Percentiles rank a stretch among this genome's conserved stretches.
Evolutionary conservation across 2,797 vertebrate species (phyloP).

Genomic region (Sparidentex hasta): DNA sequence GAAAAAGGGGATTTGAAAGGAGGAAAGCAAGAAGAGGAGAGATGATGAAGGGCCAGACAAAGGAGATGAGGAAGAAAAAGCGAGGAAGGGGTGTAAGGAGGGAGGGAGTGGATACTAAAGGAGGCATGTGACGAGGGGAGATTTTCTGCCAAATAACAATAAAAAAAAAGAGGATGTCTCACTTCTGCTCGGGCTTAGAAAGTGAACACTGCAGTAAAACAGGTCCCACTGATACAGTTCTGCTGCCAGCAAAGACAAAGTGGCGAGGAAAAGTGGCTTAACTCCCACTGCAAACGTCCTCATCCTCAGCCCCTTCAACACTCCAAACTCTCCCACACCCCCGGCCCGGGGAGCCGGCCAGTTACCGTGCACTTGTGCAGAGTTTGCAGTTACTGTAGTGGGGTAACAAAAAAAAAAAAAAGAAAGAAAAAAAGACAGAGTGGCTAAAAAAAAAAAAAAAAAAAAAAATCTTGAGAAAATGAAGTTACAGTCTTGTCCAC

Average conservation of each 20-base stretch:
- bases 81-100: constrained; percentile 21
- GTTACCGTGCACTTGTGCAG: constrained; percentile 70
- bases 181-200: constrained; percentile 60
- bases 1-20: not conserved
- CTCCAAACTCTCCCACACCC: constrained; percentile 55
- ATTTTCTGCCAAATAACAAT: constrained; percentile 69
- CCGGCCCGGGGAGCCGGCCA: constrained; percentile 53
- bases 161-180: constrained; percentile 67
- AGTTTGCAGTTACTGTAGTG: constrained; percentile 57
- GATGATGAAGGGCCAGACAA: constrained; percentile 11
- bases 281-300: constrained; percentile 64
- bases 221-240: constrained; percentile 62
- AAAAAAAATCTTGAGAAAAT: constrained; percentile 58
- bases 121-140: constrained; percentile 65
- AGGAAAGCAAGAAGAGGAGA: not conserved
- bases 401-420: constrained; percentile 30
- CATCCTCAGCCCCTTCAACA: constrained; percentile 50
- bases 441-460: constrained; percentile 51
- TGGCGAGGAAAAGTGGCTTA: constrained; percentile 62
- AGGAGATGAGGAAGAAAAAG: not conserved
- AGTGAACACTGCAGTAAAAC: constrained; percentile 78
- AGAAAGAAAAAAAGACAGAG: not conserved
- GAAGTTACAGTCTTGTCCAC: constrained; percentile 68
- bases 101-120: constrained; percentile 27
- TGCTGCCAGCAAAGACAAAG: constrained; percentile 75